Conservation (phyloP, 2,797 vertebrate genomes). For the Sebastes miniatus region DNA sequence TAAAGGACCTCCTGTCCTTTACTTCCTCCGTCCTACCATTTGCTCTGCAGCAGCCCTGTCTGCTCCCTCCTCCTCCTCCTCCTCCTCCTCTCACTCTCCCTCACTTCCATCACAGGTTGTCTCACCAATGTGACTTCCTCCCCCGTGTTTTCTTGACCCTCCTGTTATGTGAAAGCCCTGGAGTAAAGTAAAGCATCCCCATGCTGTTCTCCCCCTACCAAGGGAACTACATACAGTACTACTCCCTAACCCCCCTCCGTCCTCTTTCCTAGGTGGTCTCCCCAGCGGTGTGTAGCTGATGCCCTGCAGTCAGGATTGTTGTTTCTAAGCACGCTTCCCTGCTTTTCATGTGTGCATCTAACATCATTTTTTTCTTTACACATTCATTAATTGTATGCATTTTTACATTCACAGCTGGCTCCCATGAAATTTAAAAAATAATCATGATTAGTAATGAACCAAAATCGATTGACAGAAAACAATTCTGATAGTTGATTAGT, state of each 20-base stretch:
- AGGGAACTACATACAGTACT: slow-evolving; percentile 35
- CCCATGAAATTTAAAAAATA: not conserved
- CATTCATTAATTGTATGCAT: not conserved
- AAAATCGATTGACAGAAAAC: not conserved
- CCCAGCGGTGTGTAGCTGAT: slow-evolving; percentile 24
- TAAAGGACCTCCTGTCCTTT: slow-evolving; percentile 48
- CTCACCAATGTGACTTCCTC: slow-evolving; percentile 54
- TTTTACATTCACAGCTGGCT: not conserved
- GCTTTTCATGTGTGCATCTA: not conserved
- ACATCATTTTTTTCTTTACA: not conserved
- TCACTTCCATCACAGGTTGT: slow-evolving; percentile 51
- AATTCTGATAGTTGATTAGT: not conserved
- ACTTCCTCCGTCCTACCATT: slow-evolving; percentile 36
- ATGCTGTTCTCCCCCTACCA: slow-evolving; percentile 17
- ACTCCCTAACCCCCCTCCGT: slow-evolving; percentile 13
- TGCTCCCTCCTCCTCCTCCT: slow-evolving; percentile 7
- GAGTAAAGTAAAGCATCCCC: slow-evolving; percentile 56
- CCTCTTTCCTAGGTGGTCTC: slow-evolving; percentile 63
- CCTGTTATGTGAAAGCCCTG: slow-evolving; percentile 44
- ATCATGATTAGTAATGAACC: not conserved
- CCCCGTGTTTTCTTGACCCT: slow-evolving; percentile 46
- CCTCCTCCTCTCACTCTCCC: slow-evolving; percentile 9
- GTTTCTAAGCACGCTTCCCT: slow-evolving; percentile 11
- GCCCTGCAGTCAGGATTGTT: slow-evolving; percentile 47
- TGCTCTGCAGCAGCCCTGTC: slow-evolving; percentile 38